Base-by-base conservation (phyloP, 2,888 invertebrate genomes). In the Catocala sponsa region DNA sequence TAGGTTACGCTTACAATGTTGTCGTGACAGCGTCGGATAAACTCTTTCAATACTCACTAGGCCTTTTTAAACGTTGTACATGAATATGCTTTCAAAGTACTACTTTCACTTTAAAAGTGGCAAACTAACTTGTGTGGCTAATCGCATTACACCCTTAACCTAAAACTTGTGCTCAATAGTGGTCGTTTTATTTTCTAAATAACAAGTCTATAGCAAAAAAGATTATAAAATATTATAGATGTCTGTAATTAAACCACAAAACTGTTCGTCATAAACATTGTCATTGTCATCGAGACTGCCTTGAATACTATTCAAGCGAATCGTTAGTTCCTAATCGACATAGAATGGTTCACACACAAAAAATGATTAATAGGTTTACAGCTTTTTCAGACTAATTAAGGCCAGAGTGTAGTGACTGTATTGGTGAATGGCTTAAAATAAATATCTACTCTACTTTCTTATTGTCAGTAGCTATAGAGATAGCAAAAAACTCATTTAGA, bases 31-130 rank as follows among this genome's bases (percentile, higher is more conserved):
- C 25, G 12, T 48, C 15, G 41, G 12, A 63, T 63, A 56, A 69
- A 65, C 57, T 59, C 12, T 63, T 56, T 42, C 32, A 59, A 54
- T 32, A 38, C 57, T 46, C 38, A 55, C 43, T 55, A 47, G 42
- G 25, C 42, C 5, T 38, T 15, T 59, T 57, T 43, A 6, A 60
- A 10, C 48, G 12, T 33, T 47, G 12, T 50, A 50, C 57, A 55
- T 58, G 46, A 59, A 72, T 44, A 52, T 13, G 55, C 48, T 61
- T 57, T 58, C 63, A 59, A 61, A 49, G 38, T 41, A 32, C 7
- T 35, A 53, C 63, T 71, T 73, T 73, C 62, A 56, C 60, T 67
- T 61, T 47, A 35, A 47, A 63, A 62, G 47, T 12, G 32, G 38
- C 55, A 46, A 32, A 9, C 46, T 41, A 32, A 44, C 6, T 53